Evolutionary conservation across 2,113 vertebrate species (phyloP), one percentile per base, ranked within the genome.

Genomic region (Myodes glareolus): DNA sequence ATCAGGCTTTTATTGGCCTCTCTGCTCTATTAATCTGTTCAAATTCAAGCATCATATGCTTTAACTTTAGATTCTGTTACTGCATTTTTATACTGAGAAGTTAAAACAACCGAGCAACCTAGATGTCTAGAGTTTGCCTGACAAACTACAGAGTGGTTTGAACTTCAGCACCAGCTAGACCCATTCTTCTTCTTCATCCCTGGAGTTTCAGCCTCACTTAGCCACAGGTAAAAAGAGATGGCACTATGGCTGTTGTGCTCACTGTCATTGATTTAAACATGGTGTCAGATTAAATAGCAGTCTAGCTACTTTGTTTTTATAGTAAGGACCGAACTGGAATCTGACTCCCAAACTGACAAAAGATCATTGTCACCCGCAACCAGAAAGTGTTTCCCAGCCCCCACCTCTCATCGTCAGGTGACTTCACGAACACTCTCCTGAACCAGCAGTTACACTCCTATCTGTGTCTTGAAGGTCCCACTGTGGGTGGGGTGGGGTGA

Each of bases 11-110:
- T 52, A 55, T 42, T 80, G 16, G 5, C 36, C 42, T 76, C 58
- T 16, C 52, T 65, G 75, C 67, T 27, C 29, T 65, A 7, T 70
- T 55, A 94, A 58, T 84, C 11, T 73, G 31, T 31, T 25, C n/a
- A 92, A n/a, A 29, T n/a, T 55, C 4, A 63, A 55, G 27, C n/a
- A 80, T 50, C 52, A 76, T 61, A 25, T 65, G 16, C 50, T 89
- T 91, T 85, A 82, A 39, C 68, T 76, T 61, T 31, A 92, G 50
- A 52, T 16, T 45, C 88, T 96, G 5, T 52, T 55, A 76, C 80
- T 67, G 7, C 45, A 72, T 29, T 95, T 90, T 86, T 31, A 50
- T 72, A 55, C 21, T 63, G 25, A 75, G 88, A 12, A 93, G 84
- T 76, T 42, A 94, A 81, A 91, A 92, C 25, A 36, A 73, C 42